Evolutionary conservation across 2,113 vertebrate species (phyloP).

Genomic region (Chlamydotis undulata): DNA sequence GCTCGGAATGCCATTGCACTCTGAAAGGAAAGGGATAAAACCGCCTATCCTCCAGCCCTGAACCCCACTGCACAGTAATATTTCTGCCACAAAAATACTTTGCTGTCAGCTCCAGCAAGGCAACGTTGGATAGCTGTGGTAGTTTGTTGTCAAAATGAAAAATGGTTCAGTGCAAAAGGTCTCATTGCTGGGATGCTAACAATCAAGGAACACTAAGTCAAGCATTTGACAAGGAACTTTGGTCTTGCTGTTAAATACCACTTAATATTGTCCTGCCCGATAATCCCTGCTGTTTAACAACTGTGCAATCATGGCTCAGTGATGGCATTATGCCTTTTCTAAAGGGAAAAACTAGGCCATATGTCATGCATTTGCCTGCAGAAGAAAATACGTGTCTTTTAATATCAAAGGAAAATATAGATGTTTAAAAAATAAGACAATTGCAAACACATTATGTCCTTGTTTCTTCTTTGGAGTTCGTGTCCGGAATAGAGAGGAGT

Average conservation of each 20-base stretch:
- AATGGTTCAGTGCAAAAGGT: constrained; percentile 84
- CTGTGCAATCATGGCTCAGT: constrained; percentile 57
- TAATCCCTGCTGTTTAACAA: constrained; percentile 83
- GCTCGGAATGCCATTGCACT: constrained; percentile 77
- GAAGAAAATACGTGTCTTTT: constrained; percentile 27
- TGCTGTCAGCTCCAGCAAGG: constrained; percentile 79
- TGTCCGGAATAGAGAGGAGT: neutral
- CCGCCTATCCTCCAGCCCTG: constrained; percentile 57
- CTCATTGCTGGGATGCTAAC: constrained; percentile 77
- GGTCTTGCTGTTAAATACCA: constrained; percentile 83
- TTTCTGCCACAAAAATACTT: constrained; percentile 83
- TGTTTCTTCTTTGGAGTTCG: neutral
- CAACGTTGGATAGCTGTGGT: constrained; percentile 68
- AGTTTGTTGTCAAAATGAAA: constrained; percentile 87
- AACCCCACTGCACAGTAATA: constrained; percentile 71
- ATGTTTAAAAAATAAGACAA: constrained; percentile 30
- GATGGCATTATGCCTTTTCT: constrained; percentile 67
- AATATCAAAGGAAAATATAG: constrained; percentile 59
- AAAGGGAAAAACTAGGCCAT: constrained; percentile 62
- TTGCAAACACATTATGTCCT: neutral
- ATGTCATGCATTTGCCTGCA: constrained; percentile 67
- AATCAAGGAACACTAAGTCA: constrained; percentile 79
- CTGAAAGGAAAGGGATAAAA: constrained; percentile 62
- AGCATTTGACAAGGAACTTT: constrained; percentile 84
- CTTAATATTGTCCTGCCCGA: constrained; percentile 82